Conservation (phyloP, 2,113 vertebrate species). For the Silurus glanis region DNA sequence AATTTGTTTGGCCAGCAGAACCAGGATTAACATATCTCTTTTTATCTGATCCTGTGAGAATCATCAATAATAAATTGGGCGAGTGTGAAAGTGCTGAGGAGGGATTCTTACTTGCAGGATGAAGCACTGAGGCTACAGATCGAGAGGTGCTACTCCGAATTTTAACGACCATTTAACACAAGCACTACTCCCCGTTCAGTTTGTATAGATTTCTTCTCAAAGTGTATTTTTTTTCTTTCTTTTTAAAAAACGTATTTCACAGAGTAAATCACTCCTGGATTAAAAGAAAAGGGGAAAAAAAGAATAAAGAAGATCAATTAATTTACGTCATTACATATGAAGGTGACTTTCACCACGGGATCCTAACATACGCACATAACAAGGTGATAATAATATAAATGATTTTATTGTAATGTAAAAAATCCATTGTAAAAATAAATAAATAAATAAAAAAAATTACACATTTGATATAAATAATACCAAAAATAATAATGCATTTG, state of each 20-base stretch:
- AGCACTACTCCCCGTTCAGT: slow-evolving; percentile 48
- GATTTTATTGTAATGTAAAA: not conserved
- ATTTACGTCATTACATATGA: not conserved
- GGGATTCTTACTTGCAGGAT: slow-evolving; percentile 70
- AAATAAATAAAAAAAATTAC: not conserved
- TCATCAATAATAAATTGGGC: slow-evolving; percentile 80
- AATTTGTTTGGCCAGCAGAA: slow-evolving; percentile 72
- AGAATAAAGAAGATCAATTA: not conserved
- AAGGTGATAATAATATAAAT: not conserved
- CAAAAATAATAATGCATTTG: no score
- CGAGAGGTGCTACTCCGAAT: slow-evolving; percentile 72
- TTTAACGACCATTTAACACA: slow-evolving; percentile 65
- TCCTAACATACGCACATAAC: not conserved
- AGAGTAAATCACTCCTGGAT: not conserved
- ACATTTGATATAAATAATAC: not conserved
- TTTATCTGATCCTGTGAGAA: slow-evolving; percentile 81
- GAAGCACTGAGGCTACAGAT: slow-evolving; percentile 73
- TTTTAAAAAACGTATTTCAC: not conserved
- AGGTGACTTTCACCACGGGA: not conserved
- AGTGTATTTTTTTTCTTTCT: not conserved
- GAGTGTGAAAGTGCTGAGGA: slow-evolving; percentile 74
- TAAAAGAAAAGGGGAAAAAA: not conserved
- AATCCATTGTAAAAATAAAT: not conserved
- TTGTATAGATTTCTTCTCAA: slow-evolving; percentile 42
- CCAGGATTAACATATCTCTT: slow-evolving; percentile 78